A percentile compares a stretch with the other conserved stretches of the same genome.
Evolutionary conservation across 2,888 invertebrate genomes (phyloP).

Genomic region (Tillus elongatus): DNA sequence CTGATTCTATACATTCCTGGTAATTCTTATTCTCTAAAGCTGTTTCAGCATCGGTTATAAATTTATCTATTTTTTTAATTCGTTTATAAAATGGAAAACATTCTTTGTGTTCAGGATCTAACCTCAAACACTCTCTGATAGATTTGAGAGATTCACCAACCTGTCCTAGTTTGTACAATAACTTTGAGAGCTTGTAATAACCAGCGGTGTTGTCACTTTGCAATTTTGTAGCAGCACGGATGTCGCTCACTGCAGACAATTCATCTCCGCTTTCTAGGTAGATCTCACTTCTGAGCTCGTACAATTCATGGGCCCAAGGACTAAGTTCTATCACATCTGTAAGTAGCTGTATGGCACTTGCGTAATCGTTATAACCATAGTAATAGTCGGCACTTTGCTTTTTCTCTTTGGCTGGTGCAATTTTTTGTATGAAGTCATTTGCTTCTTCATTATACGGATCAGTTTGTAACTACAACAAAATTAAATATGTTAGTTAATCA

Average conservation of each 20-base stretch:
- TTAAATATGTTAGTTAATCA: no score
- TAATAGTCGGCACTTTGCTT: conserved; percentile 56
- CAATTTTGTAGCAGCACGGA: conserved; percentile 82
- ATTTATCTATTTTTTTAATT: conserved; percentile 84
- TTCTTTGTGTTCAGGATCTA: conserved; percentile 95
- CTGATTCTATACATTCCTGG: conserved; percentile 58
- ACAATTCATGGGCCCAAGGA: conserved; percentile 79
- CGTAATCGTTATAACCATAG: conserved; percentile 48
- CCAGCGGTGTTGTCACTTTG: conserved; percentile 87
- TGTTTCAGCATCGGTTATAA: conserved; percentile 58
- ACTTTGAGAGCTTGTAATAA: conserved; percentile 67
- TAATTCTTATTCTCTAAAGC: conserved; percentile 54
- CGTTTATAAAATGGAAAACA: conserved; percentile 96
- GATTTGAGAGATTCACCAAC: conserved; percentile 85
- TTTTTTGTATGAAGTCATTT: conserved; percentile 54
- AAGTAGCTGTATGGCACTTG: conserved; percentile 55
- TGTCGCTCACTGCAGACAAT: conserved; percentile 81
- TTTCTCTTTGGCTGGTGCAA: conserved; percentile 55
- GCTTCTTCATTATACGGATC: conserved; percentile 77
- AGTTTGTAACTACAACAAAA: conserved; percentile 46
- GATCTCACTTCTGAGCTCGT: conserved; percentile 80
- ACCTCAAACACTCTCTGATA: conserved; percentile 90
- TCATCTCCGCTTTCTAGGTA: conserved; percentile 70
- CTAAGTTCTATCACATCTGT: conserved; percentile 65
- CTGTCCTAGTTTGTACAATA: conserved; percentile 87